Conservation (phyloP, 2,113 vertebrate genomes). For the Clarias gariepinus region DNA sequence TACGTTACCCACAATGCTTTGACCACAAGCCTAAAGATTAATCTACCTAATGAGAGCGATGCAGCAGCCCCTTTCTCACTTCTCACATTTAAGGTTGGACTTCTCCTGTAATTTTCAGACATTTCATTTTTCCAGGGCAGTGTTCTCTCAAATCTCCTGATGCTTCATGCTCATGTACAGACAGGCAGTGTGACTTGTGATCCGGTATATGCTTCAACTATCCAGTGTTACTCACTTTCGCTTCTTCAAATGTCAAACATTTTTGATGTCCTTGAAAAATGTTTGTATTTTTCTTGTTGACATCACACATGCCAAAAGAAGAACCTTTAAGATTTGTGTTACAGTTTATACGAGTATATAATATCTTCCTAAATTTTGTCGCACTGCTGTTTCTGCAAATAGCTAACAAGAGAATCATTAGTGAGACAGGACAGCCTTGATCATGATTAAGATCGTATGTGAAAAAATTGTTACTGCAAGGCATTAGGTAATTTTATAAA, state of each 20-base stretch:
- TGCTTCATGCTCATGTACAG: slow-evolving; percentile 5
- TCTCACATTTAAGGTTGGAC: background rate
- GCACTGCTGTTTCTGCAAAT: background rate
- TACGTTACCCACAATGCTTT: background rate
- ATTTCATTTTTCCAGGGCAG: background rate
- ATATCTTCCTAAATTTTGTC: background rate
- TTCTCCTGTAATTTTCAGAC: background rate
- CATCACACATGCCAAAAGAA: background rate
- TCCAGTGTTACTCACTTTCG: background rate
- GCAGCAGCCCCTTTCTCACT: background rate
- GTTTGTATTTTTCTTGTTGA: background rate
- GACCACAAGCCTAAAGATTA: background rate
- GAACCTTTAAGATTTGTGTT: background rate
- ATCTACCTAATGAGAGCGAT: background rate
- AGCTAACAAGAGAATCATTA: background rate
- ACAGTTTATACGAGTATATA: background rate
- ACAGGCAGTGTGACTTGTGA: background rate
- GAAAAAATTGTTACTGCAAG: background rate
- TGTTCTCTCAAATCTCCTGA: background rate
- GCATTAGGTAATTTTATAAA: background rate
- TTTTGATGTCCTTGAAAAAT: background rate
- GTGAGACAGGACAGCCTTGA: background rate
- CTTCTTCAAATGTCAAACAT: background rate
- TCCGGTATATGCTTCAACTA: slow-evolving; percentile 13
- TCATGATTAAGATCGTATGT: background rate